A percentile compares a stretch with the other conserved stretches of the same genome.
Evolutionary conservation across 2,888 invertebrate species (phyloP).

Genomic region (Ctena decussata): DNA sequence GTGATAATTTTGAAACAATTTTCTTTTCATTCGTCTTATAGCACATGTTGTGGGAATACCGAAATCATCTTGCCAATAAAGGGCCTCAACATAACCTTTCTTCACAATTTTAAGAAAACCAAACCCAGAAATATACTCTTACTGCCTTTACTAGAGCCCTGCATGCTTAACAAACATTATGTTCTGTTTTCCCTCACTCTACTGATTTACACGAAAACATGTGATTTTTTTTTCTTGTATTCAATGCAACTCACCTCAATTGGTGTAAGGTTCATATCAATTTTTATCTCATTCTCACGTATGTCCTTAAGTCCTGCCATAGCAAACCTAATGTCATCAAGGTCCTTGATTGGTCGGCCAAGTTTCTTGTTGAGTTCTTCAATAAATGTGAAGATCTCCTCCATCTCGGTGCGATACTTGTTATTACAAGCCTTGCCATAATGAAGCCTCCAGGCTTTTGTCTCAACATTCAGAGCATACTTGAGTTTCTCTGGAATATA

Average conservation of each 20-base stretch:
- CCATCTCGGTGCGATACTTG: constrained; percentile 87
- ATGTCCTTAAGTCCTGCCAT: constrained; percentile 98
- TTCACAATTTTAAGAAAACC: no score
- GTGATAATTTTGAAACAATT: no score
- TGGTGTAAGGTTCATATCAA: constrained; percentile 97
- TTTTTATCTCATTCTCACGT: constrained; percentile 97
- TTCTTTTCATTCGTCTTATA: no score
- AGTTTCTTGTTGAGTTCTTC: constrained; percentile 93
- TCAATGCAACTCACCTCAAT: constrained; percentile 90
- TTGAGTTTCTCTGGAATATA: constrained; percentile 90
- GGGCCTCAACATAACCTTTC: no score
- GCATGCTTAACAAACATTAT: no score
- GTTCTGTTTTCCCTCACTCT: no score
- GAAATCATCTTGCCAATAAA: no score
- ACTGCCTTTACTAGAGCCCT: no score
- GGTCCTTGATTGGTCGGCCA: constrained; percentile 94
- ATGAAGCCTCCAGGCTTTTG: constrained; percentile 86
- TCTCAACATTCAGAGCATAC: constrained; percentile 92
- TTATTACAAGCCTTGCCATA: constrained; percentile 87
- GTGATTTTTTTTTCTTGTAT: no score
- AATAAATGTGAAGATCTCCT: constrained; percentile 92
- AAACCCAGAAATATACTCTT: no score
- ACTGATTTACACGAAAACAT: no score
- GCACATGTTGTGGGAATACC: no score
- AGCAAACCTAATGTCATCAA: constrained; percentile 97